phyloP scores from a whole-genome alignment of 2,797 vertebrate species.

The Propithecus perrieri region DNA sequence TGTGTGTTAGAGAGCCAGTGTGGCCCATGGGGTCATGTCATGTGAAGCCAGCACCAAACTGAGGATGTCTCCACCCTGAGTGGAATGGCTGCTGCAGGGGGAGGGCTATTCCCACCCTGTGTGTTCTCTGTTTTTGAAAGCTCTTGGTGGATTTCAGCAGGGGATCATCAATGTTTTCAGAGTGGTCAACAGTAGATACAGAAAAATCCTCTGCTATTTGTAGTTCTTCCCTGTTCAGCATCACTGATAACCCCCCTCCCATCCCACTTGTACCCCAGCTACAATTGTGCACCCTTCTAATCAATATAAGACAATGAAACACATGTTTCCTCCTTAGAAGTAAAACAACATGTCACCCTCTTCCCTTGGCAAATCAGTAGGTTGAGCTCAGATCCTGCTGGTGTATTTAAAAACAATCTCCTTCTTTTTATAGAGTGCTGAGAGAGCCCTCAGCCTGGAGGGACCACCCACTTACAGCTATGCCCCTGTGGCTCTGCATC shows the following conservation, averaged over 20 bases:
- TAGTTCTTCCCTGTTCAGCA: background rate
- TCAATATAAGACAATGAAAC: background rate
- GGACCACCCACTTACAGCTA: background rate
- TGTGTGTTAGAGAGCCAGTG: background rate
- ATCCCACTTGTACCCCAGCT: background rate
- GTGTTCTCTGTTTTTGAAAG: background rate
- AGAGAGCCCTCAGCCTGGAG: background rate
- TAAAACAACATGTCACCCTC: background rate
- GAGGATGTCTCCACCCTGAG: background rate
- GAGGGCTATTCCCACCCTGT: background rate
- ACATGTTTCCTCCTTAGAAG: background rate
- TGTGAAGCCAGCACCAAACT: background rate
- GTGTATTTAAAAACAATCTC: background rate
- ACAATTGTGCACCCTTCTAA: background rate
- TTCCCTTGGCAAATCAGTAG: background rate
- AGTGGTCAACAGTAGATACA: background rate
- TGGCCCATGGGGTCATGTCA: background rate
- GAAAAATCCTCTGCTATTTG: background rate
- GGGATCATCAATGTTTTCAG: background rate
- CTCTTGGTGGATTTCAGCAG: background rate
- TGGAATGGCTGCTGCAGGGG: background rate
- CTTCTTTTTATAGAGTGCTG: background rate
- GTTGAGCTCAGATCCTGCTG: background rate
- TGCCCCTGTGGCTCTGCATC: accelerated
- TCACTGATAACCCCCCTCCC: background rate